phyloP scores from a whole-genome alignment of 2,888 invertebrate species.

The Amblyteles armatorius region DNA sequence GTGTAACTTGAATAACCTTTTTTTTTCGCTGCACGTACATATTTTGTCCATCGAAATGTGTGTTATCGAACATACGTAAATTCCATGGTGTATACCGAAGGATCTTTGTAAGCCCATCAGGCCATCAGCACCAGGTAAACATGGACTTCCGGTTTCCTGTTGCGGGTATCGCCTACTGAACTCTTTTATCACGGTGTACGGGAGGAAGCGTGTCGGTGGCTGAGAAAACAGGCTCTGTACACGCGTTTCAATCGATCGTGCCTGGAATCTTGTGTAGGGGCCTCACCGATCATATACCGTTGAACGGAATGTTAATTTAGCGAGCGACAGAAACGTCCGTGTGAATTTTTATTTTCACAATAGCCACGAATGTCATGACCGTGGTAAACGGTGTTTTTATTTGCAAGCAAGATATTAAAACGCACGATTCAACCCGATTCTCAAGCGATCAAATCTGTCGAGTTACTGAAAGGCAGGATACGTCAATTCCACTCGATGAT shows the following conservation, averaged over 20 bases:
- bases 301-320: conserved; percentile 8
- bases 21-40: too few species aligned
- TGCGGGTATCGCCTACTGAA: conserved; percentile 30
- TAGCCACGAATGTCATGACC: not conserved
- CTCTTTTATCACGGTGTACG: conserved; percentile 14
- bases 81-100: not conserved
- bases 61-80: not conserved
- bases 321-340: not conserved
- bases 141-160: conserved; percentile 44
- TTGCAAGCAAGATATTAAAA: not conserved
- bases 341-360: not conserved
- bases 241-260: conserved; percentile 37
- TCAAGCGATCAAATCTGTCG: not conserved
- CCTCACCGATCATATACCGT: not conserved
- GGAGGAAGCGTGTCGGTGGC: conserved; percentile 23
- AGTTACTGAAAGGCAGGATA: not conserved
- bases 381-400: not conserved
- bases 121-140: conserved; percentile 1
- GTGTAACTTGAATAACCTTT: too few species aligned
- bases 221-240: conserved; percentile 26
- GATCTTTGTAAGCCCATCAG: conserved; percentile 19
- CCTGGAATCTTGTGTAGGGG: conserved; percentile 1
- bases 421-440: not conserved
- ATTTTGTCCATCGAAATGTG: not conserved
- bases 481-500: conserved; percentile 2